phyloP scores from a whole-genome alignment of 1,140 invertebrate species.

The Monomorium pharaonis region DNA sequence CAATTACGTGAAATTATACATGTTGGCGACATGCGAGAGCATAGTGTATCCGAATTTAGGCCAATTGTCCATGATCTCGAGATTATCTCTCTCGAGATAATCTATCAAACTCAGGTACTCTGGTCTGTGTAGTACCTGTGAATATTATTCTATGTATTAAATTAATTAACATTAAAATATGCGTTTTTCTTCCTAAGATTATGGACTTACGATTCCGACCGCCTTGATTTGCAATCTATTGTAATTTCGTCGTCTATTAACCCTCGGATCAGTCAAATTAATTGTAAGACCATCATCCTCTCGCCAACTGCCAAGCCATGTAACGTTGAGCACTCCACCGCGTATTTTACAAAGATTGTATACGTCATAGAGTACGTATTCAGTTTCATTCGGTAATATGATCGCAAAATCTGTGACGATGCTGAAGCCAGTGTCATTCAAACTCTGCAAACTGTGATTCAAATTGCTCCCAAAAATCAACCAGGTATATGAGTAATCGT shows the following conservation, averaged over 20 bases:
- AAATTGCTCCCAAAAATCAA: slow-evolving; percentile 53
- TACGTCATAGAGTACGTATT: slow-evolving; percentile 66
- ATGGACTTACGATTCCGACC: slow-evolving; percentile 54
- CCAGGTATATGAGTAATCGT: slow-evolving; percentile 67
- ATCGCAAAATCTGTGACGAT: slow-evolving; percentile 66
- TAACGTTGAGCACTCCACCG: slow-evolving; percentile 64
- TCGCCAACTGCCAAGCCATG: slow-evolving; percentile 58
- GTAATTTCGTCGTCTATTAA: slow-evolving; percentile 61
- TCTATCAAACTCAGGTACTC: slow-evolving; percentile 43
- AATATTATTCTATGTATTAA: not conserved
- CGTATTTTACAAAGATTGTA: slow-evolving; percentile 69
- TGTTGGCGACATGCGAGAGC: slow-evolving; percentile 21
- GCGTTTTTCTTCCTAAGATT: not conserved
- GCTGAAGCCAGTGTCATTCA: slow-evolving; percentile 69
- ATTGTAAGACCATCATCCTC: slow-evolving; percentile 23
- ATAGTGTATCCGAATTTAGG: slow-evolving; percentile 64
- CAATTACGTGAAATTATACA: slow-evolving; percentile 72
- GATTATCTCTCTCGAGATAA: slow-evolving; percentile 46
- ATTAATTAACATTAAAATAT: too few relatives aligned
- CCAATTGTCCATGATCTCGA: slow-evolving; percentile 40
- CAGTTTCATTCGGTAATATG: not conserved
- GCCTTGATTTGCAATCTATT: slow-evolving; percentile 13
- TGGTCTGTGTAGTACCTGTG: slow-evolving; percentile 44
- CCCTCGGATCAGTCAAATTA: slow-evolving; percentile 19
- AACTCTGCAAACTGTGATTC: not conserved